Conservation (phyloP, 2,888 invertebrate species). For the Nesidiocoris tenuis region DNA sequence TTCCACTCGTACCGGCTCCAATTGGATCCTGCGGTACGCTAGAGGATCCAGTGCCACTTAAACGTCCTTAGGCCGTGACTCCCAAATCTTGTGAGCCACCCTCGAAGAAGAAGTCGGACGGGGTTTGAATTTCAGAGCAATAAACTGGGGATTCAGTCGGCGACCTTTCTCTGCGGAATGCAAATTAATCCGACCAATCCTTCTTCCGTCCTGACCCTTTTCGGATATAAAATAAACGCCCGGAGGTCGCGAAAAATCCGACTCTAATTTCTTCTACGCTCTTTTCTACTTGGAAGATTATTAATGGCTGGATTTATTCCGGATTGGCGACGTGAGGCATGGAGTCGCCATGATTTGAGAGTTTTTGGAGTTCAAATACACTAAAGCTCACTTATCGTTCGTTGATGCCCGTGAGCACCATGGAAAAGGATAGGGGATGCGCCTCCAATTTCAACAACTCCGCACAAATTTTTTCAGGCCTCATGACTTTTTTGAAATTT, state of each 20-base stretch:
- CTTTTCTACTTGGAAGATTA: too few species aligned
- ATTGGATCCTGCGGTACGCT: neutral
- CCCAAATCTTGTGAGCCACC: neutral
- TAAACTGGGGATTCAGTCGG: constrained; percentile 6
- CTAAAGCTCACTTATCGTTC: too few species aligned
- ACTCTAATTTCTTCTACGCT: too few species aligned
- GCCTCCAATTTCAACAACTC: too few species aligned
- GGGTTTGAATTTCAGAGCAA: constrained; percentile 18
- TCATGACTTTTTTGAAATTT: too few species aligned
- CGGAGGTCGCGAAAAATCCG: neutral
- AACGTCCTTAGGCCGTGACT: neutral
- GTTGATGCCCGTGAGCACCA: too few species aligned
- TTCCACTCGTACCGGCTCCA: neutral
- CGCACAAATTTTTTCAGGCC: too few species aligned
- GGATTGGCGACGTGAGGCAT: too few species aligned
- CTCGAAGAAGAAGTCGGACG: neutral
- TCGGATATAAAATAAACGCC: neutral
- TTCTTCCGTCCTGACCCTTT: neutral
- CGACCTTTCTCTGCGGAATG: constrained; percentile 17
- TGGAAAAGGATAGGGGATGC: too few species aligned
- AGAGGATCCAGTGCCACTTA: neutral
- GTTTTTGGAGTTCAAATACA: too few species aligned
- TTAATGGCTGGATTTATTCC: too few species aligned
- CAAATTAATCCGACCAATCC: constrained; percentile 14
- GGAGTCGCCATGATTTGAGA: too few species aligned